Conservation (phyloP, 2,113 vertebrate genomes). For the Vulpes lagopus region DNA sequence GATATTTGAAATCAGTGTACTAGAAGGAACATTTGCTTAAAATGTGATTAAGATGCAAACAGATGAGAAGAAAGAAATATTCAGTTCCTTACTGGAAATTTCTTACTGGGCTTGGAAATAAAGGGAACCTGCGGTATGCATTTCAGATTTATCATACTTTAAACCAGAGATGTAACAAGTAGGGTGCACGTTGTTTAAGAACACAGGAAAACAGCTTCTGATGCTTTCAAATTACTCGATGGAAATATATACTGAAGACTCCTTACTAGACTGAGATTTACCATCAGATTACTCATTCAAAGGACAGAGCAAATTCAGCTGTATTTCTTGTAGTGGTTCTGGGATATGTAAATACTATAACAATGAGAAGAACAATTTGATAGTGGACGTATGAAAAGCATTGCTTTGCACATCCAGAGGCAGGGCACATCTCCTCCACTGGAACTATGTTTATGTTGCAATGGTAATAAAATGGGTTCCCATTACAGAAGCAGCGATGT, state of each 20-base stretch:
- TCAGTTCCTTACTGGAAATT: neutral
- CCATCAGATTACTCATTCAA: neutral
- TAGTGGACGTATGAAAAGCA: neutral
- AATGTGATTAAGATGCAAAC: neutral
- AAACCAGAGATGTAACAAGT: neutral
- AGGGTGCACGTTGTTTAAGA: neutral
- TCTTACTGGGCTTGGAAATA: neutral
- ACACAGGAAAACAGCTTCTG: neutral
- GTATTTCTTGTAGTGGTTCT: neutral
- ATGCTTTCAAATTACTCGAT: neutral
- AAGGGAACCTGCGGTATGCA: neutral
- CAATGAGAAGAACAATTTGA: neutral
- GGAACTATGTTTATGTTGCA: neutral
- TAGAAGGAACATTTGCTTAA: slow-evolving; percentile 62
- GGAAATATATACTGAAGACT: neutral
- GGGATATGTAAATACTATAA: neutral
- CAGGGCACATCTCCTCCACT: neutral
- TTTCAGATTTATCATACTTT: slow-evolving; percentile 34
- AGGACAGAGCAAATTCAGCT: neutral
- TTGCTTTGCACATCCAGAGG: neutral
- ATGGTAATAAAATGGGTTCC: neutral
- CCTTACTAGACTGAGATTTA: neutral
- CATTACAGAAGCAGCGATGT: neutral
- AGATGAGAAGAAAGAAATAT: slow-evolving; percentile 45
- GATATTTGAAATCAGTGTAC: slow-evolving; percentile 19